Evolutionary conservation across 2,888 invertebrate genomes (phyloP).

Genomic region (Cyclophora albipunctata): DNA sequence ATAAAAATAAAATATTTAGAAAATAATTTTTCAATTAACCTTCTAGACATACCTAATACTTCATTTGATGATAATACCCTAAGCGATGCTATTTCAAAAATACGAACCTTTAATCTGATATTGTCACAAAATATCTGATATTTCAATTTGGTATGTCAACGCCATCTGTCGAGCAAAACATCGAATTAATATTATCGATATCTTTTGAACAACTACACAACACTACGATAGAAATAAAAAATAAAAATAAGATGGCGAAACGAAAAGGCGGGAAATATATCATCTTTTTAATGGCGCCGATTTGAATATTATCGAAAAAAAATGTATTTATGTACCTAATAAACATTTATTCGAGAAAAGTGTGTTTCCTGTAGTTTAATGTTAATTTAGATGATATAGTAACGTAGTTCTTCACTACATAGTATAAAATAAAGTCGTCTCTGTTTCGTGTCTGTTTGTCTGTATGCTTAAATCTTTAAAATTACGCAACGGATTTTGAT

Average conservation of each 20-base stretch:
- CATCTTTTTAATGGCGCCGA: slow-evolving; percentile 9
- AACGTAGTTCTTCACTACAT: not conserved
- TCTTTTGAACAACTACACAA: slow-evolving; percentile 14
- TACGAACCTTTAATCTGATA: slow-evolving; percentile 9
- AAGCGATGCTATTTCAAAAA: not conserved
- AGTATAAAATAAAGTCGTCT: no score
- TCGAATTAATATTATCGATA: slow-evolving; percentile 9
- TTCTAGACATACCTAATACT: no score
- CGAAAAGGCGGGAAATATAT: slow-evolving; percentile 29
- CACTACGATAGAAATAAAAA: slow-evolving; percentile 9
- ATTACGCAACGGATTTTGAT: no score
- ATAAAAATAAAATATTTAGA: no score
- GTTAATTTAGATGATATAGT: not conserved
- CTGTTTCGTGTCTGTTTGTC: no score
- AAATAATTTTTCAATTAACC: no score
- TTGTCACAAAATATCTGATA: slow-evolving; percentile 6
- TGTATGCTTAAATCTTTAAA: no score
- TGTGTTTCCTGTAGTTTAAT: not conserved
- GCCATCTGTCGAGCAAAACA: slow-evolving; percentile 9
- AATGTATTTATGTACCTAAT: not conserved
- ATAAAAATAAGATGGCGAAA: slow-evolving; percentile 14
- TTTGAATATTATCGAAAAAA: not conserved
- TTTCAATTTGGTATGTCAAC: slow-evolving; percentile 2
- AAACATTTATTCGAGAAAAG: not conserved
- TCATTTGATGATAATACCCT: no score